Conservation (phyloP, 2,113 vertebrate species). For the Vimba vimba region DNA sequence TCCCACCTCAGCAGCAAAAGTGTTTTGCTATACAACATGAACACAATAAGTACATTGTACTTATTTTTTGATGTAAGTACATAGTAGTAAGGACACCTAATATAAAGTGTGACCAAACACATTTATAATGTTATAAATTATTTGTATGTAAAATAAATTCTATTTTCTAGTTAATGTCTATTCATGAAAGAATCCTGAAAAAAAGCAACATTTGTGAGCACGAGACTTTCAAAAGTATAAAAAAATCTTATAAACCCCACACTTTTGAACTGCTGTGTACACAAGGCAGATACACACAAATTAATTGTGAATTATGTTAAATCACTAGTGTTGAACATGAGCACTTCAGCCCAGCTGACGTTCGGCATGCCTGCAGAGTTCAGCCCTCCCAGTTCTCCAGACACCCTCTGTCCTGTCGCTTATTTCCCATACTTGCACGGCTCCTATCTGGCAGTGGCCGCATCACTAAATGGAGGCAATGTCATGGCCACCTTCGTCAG, state of each 20-base stretch:
- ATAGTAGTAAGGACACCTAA: too few species aligned
- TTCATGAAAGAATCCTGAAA: background rate
- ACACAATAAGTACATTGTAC: too few species aligned
- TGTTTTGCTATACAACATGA: too few species aligned
- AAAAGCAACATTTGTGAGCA: background rate
- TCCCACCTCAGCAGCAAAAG: too few species aligned
- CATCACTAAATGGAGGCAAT: conserved; percentile 93
- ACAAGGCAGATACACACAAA: background rate
- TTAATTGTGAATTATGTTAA: conserved; percentile 19
- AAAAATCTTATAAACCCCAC: too few species aligned
- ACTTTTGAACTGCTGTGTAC: background rate
- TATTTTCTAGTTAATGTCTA: background rate
- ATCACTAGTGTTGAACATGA: conserved; percentile 87
- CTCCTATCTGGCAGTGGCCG: conserved; percentile 89
- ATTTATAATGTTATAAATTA: background rate
- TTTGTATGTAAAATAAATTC: background rate
- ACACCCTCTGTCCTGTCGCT: conserved; percentile 77
- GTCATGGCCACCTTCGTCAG: conserved; percentile 86
- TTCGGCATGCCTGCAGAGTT: conserved; percentile 84
- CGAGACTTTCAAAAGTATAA: background rate
- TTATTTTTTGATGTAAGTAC: too few species aligned
- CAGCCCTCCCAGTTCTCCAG: conserved; percentile 76
- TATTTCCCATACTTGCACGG: conserved; percentile 89
- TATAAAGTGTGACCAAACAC: too few species aligned
- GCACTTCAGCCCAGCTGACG: conserved; percentile 93